Base-by-base conservation (phyloP, 2,113 vertebrate species). In the Corvus hawaiiensis region DNA sequence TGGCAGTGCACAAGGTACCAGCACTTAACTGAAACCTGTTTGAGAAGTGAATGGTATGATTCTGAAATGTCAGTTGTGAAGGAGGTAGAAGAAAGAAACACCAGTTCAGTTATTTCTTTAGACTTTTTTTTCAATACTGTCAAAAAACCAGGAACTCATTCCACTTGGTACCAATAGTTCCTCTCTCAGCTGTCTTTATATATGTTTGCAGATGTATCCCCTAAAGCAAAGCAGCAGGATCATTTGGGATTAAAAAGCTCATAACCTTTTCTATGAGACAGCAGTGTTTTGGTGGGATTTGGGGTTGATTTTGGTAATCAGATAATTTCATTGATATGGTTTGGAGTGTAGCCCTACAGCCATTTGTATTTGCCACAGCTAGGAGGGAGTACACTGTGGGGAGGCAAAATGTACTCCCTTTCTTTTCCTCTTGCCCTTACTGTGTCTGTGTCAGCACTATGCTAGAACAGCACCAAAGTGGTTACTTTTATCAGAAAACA, bases 381-480 rank as follows among this genome's bases (percentile, higher is more conserved):
- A 37, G 27, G 33, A 74, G 8, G 5, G 19, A 30, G 1, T 30
- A 24, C 20, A n/a, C 20, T 7, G 26, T 51, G 32, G 14, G 37
- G 27, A 62, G 32, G 14, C 35, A 56, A 10, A 56, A 10, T 32
- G 14, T 33, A 41, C 3, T 10, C 24, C 14, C 10, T 22, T 83
- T 74, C 52, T 3, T 1, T 72, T 79, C 11, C 1, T 72, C 27
- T 64, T 56, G 24, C 23, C 26, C 26, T 69, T 73, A n/a, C 7
- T 2, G 1, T 32, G 5, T 35, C 21, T 32, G 32, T 69, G 21
- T 61, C 6, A 1, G 20, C 3, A 5, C 48, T 11, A 3, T 8
- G 1, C 24, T 16, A 58, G 46, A 79, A 52, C 13, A 90, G 37
- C n/a, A 41, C 24, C 15, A 9, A 69, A 56, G 21, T 48, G 13